phyloP scores from a whole-genome alignment of 2,113 vertebrate species.

The Agapornis roseicollis region DNA sequence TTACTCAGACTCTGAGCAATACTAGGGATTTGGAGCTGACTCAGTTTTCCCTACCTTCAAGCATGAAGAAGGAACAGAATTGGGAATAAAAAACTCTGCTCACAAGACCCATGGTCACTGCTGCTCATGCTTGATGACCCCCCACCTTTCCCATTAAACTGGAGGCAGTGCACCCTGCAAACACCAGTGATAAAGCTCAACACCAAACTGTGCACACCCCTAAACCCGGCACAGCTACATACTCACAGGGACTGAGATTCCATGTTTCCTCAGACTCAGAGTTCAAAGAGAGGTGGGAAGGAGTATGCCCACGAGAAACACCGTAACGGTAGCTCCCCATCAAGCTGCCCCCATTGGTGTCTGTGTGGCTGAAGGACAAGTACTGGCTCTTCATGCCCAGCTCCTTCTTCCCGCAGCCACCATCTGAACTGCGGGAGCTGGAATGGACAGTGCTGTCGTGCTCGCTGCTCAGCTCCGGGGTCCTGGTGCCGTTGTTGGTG shows the following conservation, averaged over 20 bases:
- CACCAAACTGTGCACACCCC: not conserved
- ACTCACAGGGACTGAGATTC: slow-evolving; percentile 71
- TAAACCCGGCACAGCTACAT: not conserved
- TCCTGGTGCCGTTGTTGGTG: slow-evolving; percentile 37
- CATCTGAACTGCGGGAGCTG: slow-evolving; percentile 29
- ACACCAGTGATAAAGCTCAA: not conserved
- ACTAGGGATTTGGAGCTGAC: not conserved
- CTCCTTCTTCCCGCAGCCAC: not conserved
- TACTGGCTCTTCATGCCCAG: not conserved
- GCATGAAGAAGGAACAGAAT: not conserved
- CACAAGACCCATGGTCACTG: not conserved
- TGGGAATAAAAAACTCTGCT: not conserved
- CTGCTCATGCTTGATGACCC: not conserved
- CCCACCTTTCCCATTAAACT: not conserved
- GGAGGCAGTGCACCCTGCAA: not conserved
- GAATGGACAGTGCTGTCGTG: not conserved
- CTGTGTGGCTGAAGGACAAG: slow-evolving; percentile 34
- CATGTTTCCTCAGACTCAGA: not conserved
- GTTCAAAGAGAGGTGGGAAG: slow-evolving; percentile 30
- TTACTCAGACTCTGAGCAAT: not conserved
- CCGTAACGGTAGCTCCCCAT: slow-evolving; percentile 54
- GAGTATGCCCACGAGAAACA: not conserved
- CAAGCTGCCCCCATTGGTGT: slow-evolving; percentile 20
- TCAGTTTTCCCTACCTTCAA: not conserved
- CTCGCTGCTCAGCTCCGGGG: slow-evolving; percentile 1